phyloP scores from a whole-genome alignment of 2,888 invertebrate genomes.

The Buathra laborator region DNA sequence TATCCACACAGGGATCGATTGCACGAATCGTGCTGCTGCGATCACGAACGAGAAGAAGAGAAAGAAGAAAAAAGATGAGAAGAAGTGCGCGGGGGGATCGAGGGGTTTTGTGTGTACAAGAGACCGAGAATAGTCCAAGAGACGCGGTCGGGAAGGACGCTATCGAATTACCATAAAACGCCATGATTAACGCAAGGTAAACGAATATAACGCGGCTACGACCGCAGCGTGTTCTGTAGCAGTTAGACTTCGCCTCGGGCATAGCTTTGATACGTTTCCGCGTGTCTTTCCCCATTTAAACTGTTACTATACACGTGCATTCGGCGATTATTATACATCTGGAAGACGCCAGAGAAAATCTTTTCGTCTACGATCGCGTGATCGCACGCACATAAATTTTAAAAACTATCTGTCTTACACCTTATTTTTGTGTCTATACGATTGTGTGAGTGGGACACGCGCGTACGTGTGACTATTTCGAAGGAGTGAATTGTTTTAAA shows the following conservation, averaged over 20 bases:
- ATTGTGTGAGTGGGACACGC: neutral
- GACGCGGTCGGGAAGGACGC: conserved; percentile 71
- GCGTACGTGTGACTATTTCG: neutral
- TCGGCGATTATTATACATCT: conserved; percentile 56
- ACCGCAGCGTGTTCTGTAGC: conserved; percentile 83
- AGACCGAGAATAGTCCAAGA: conserved; percentile 55
- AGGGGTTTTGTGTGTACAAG: conserved; percentile 18
- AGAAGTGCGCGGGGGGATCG: conserved; percentile 59
- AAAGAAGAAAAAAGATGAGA: neutral
- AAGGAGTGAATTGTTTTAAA: neutral
- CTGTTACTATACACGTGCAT: conserved; percentile 20
- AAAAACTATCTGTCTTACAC: conserved; percentile 45
- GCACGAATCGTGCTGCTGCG: conserved; percentile 74
- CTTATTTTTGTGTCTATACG: neutral
- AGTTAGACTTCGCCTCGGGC: conserved; percentile 78
- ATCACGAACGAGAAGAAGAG: conserved; percentile 50
- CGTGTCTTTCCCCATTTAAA: conserved; percentile 58
- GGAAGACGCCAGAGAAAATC: conserved; percentile 57
- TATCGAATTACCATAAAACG: conserved; percentile 84
- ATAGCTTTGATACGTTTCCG: conserved; percentile 69
- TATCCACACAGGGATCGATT: conserved; percentile 83
- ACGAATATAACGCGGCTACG: conserved; percentile 83
- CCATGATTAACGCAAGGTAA: conserved; percentile 85
- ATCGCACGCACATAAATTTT: conserved; percentile 54
- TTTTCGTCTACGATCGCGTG: conserved; percentile 66